Evolutionary conservation across 2,113 vertebrate species (phyloP).

Genomic region (Ailurus styani): DNA sequence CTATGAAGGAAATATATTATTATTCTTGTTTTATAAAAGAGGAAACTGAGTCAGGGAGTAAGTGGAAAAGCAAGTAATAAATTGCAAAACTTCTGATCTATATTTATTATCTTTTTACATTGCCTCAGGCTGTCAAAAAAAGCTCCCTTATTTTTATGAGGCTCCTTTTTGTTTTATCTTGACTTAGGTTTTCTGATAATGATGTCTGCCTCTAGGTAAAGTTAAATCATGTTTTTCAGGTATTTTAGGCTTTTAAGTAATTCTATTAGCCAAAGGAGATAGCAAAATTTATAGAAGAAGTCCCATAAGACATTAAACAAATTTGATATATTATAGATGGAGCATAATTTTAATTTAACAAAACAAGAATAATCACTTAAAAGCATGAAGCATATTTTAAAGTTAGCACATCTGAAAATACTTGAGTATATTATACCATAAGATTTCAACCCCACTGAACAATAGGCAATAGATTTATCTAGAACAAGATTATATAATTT

Average conservation of each 20-base stretch:
- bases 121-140: not conserved
- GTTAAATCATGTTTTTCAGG: not conserved
- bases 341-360: constrained; percentile 13
- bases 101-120: not conserved
- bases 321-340: not conserved
- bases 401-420: not conserved
- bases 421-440: not conserved
- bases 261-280: not conserved
- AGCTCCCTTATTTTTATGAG: not conserved
- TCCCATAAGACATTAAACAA: not conserved
- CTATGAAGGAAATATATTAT: not conserved
- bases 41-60: not conserved
- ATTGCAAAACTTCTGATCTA: not conserved
- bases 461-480: not conserved
- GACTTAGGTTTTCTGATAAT: not conserved
- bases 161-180: not conserved
- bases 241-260: not conserved
- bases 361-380: constrained; percentile 1
- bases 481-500: not conserved
- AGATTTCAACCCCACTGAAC: not conserved
- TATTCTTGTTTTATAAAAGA: not conserved
- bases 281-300: not conserved
- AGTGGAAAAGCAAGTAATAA: not conserved
- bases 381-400: not conserved
- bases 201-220: not conserved